Conservation (phyloP, 2,113 vertebrate genomes). For the Limnothrissa miodon region DNA sequence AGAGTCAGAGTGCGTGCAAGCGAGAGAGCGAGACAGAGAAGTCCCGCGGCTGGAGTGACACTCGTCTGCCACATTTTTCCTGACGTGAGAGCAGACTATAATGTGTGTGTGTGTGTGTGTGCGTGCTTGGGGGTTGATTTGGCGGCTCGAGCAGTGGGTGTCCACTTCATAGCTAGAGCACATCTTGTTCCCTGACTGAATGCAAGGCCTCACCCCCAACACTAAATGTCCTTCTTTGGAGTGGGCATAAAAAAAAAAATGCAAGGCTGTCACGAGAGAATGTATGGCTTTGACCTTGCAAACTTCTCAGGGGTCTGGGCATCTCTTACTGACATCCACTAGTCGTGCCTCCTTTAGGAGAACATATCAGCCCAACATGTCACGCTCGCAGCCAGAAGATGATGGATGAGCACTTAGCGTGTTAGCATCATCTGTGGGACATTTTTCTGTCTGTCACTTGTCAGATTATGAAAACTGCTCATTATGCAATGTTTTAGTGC, state of each 20-base stretch:
- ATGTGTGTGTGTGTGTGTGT: too few relatives aligned
- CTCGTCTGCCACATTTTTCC: not conserved
- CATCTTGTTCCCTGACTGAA: not conserved
- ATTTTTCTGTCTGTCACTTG: not conserved
- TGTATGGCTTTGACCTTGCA: not conserved
- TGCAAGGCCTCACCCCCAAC: not conserved
- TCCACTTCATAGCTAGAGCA: not conserved
- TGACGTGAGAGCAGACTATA: not conserved
- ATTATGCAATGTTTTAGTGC: not conserved
- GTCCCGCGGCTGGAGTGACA: not conserved
- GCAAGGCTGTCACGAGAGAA: not conserved
- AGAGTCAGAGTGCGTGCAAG: too few relatives aligned
- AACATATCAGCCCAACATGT: not conserved
- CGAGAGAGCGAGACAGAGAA: not conserved
- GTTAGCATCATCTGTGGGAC: not conserved
- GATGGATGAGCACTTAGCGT: not conserved
- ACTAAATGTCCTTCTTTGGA: not conserved
- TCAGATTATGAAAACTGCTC: not conserved
- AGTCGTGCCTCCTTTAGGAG: not conserved
- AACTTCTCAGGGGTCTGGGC: not conserved
- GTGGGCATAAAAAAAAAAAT: not conserved
- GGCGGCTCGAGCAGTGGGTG: not conserved
- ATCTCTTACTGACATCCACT: not conserved
- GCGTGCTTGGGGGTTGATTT: not conserved
- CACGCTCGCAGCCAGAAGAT: not conserved